phyloP scores from a whole-genome alignment of 2,888 invertebrate genomes.

The Osedax fenrisi region DNA sequence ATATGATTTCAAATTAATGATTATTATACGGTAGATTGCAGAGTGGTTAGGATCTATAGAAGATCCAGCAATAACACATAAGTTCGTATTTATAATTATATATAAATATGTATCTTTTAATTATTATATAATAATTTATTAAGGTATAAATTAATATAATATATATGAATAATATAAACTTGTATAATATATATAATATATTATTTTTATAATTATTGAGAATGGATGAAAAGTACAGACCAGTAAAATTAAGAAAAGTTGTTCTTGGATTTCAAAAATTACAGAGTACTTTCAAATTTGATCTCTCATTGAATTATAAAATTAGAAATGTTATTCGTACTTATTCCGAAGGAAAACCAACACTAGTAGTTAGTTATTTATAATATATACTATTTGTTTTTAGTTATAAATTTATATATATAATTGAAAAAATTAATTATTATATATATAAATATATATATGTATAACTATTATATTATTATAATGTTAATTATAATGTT shows the following conservation, averaged over 20 bases:
- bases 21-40: conserved; percentile 55
- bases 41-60: conserved; percentile 58
- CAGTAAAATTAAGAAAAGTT: conserved; percentile 62
- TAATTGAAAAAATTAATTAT: not conserved
- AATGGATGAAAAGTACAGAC: conserved; percentile 63
- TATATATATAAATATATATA: too few relatives aligned
- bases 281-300: conserved; percentile 59
- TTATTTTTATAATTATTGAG: too few relatives aligned
- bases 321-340: conserved; percentile 60
- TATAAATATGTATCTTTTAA: too few relatives aligned
- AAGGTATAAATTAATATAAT: too few relatives aligned
- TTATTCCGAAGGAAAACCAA: conserved; percentile 64
- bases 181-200: too few relatives aligned
- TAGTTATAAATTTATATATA: not conserved
- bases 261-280: conserved; percentile 62
- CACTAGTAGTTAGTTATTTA: conserved; percentile 49
- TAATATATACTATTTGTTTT: not conserved
- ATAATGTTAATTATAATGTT: too few relatives aligned
- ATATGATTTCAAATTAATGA: too few relatives aligned
- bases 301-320: conserved; percentile 66
- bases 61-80: conserved; percentile 44
- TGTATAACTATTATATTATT: too few relatives aligned
- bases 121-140: too few relatives aligned
- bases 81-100: too few relatives aligned
- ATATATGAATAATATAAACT: too few relatives aligned